phyloP scores from a whole-genome alignment of 2,888 invertebrate species.

The Nomada fucata region DNA sequence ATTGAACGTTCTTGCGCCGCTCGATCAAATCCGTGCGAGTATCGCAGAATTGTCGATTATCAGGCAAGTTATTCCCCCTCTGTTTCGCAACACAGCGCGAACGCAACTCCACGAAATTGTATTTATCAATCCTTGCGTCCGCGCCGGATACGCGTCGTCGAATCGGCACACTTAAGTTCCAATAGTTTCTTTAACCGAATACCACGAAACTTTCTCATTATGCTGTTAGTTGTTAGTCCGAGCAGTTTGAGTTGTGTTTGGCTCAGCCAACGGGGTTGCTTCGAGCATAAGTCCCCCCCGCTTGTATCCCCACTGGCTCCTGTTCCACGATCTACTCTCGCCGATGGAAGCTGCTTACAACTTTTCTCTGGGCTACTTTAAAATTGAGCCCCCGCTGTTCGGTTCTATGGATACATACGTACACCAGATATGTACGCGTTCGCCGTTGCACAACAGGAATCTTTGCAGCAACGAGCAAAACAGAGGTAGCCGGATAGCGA shows the following conservation, averaged over 20 bases:
- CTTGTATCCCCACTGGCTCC: constrained; percentile 40
- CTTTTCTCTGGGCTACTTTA: constrained; percentile 71
- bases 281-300: constrained; percentile 42
- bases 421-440: neutral
- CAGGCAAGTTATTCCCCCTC: neutral
- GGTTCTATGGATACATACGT: constrained; percentile 5
- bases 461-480: neutral
- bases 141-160: constrained; percentile 14
- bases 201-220: constrained; percentile 74
- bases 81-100: constrained; percentile 16
- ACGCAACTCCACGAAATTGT: constrained; percentile 10
- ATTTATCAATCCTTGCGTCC: constrained; percentile 17
- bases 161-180: constrained; percentile 64
- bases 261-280: constrained; percentile 70
- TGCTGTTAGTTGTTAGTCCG: constrained; percentile 72
- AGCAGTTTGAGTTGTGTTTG: constrained; percentile 70
- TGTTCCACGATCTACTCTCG: constrained; percentile 53
- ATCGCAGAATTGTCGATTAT: neutral
- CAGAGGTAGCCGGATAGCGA: neutral
- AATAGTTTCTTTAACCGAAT: constrained; percentile 73
- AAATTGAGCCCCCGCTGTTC: constrained; percentile 55
- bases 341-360: constrained; percentile 73
- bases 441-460: constrained; percentile 10
- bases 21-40: neutral
- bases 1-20: neutral